A percentile compares a stretch with the other conserved stretches of the same genome.
Evolutionary conservation across 2,888 invertebrate genomes (phyloP).

Genomic region (Harpalus rubripes): DNA sequence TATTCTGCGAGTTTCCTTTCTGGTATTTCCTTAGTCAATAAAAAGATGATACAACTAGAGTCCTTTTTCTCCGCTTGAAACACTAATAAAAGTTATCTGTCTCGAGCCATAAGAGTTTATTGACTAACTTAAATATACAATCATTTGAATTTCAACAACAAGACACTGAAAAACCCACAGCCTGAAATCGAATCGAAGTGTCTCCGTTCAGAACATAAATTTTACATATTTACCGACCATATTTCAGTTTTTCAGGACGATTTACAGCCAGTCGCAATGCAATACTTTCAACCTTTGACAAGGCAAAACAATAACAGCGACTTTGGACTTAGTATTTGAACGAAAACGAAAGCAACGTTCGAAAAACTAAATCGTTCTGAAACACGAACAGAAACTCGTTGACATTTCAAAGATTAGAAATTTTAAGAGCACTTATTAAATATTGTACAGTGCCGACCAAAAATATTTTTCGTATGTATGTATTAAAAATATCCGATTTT

Average conservation of each 20-base stretch:
- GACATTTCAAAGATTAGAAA: too few relatives aligned
- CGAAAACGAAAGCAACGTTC: not conserved
- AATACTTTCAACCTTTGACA: constrained; percentile 5
- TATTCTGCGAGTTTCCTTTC: constrained; percentile 42
- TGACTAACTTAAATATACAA: constrained; percentile 41
- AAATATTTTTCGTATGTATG: too few relatives aligned
- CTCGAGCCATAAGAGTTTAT: constrained; percentile 24
- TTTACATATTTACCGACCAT: constrained; percentile 43
- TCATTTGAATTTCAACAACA: constrained; percentile 29
- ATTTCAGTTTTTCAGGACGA: constrained; percentile 38
- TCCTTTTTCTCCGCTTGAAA: constrained; percentile 21
- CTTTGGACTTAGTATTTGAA: not conserved
- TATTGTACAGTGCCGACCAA: too few relatives aligned
- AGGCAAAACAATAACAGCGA: not conserved
- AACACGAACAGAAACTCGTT: not conserved
- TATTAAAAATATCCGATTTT: too few relatives aligned
- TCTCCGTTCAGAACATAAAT: constrained; percentile 45
- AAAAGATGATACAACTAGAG: constrained; percentile 41
- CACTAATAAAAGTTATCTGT: constrained; percentile 37
- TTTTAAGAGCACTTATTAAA: too few relatives aligned
- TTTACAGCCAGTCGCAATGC: constrained; percentile 18
- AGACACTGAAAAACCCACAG: constrained; percentile 10
- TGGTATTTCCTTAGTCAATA: constrained; percentile 37
- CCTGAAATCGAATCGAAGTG: constrained; percentile 42
- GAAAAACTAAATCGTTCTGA: not conserved